phyloP scores from a whole-genome alignment of 2,888 invertebrate genomes.

The Acronicta alni region DNA sequence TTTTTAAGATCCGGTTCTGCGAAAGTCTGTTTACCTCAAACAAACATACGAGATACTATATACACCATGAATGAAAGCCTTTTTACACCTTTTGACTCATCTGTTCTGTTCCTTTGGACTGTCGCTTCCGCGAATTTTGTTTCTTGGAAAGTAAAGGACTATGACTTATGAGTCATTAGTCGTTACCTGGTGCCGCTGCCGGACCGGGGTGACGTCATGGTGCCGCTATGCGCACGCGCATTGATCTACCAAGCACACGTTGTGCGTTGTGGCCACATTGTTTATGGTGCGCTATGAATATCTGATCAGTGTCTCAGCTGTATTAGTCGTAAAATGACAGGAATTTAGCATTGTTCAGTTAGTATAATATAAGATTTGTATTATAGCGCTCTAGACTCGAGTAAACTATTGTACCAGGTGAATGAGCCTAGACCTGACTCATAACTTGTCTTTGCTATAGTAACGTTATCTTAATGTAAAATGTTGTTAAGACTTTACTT shows the following conservation, averaged over 20 bases:
- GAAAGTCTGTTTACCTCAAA: conserved; percentile 12
- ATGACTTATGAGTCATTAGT: conserved; percentile 47
- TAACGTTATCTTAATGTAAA: conserved; percentile 3
- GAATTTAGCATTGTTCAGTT: conserved; percentile 26
- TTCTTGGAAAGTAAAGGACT: conserved; percentile 63
- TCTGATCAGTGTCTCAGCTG: conserved; percentile 43
- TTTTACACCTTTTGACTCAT: conserved; percentile 54
- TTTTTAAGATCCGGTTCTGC: conserved; percentile 9
- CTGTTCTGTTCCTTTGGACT: conserved; percentile 30
- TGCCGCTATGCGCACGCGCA: conserved; percentile 71
- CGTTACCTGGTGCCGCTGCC: conserved; percentile 31
- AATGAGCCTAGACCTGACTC: conserved; percentile 3
- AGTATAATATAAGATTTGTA: conserved; percentile 3
- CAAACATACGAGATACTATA: conserved; percentile 11
- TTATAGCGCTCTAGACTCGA: neutral
- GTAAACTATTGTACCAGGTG: neutral
- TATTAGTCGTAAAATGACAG: conserved; percentile 16
- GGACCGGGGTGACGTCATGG: conserved; percentile 72
- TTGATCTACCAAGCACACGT: conserved; percentile 30
- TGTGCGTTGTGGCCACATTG: conserved; percentile 26
- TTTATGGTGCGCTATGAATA: conserved; percentile 54
- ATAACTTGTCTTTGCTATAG: conserved; percentile 3
- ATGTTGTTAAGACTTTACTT: conserved; percentile 2
- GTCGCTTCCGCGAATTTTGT: conserved; percentile 46
- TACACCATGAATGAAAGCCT: conserved; percentile 53